These are phyloP conservation scores for Eublepharis macularius DNA, from an alignment of 2,113 vertebrate genomes.

Conservation along the genomic window DNA sequence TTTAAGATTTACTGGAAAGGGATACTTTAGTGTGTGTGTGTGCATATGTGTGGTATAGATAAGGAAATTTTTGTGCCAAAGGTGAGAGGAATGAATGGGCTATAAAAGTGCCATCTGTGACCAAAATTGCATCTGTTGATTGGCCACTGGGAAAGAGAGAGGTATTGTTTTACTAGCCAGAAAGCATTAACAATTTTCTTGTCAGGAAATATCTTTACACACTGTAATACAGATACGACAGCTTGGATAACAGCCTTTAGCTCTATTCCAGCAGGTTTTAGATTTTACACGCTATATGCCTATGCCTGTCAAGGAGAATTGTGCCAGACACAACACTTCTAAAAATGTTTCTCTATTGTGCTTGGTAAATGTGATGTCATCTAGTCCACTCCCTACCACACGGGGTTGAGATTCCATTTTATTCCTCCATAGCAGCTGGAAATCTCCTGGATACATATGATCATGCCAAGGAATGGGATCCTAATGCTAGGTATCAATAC, in stretches of 20 bases:
- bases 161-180: constrained; percentile 71
- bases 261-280: constrained; percentile 72
- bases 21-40: not conserved
- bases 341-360: constrained; percentile 57
- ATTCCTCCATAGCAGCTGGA: constrained; percentile 5
- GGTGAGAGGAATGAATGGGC: constrained; percentile 41
- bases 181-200: constrained; percentile 75
- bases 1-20: not conserved
- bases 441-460: not conserved
- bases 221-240: constrained; percentile 75
- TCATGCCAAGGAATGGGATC: not conserved
- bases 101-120: constrained; percentile 58
- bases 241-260: constrained; percentile 74
- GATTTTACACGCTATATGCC: constrained; percentile 68
- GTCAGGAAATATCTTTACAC: constrained; percentile 77
- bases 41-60: not conserved
- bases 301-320: constrained; percentile 72
- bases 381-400: constrained; percentile 41
- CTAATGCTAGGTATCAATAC: not conserved
- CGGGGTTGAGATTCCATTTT: constrained; percentile 4
- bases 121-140: constrained; percentile 62
- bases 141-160: constrained; percentile 62
- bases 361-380: constrained; percentile 60
- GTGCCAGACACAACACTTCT: constrained; percentile 66
- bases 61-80: constrained; percentile 43